Conservation (phyloP, 2,888 invertebrate genomes). For the Petrophora chlorosata region DNA sequence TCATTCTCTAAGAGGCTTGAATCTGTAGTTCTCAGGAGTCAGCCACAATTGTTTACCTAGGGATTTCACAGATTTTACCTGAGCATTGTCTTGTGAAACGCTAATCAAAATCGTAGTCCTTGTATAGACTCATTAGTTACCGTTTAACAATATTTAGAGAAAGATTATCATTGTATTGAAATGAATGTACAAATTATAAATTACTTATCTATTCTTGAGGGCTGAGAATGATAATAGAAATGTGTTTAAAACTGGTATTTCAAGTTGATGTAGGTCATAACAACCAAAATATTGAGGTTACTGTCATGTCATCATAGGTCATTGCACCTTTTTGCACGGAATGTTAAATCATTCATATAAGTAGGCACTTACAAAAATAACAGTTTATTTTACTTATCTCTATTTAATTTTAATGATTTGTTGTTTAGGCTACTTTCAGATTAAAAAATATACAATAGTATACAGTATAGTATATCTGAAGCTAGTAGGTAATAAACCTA, state of each 20-base stretch:
- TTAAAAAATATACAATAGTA: too few species aligned
- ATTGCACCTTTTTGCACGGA: conserved; percentile 6
- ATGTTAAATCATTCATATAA: too few species aligned
- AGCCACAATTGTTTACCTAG: conserved; percentile 1
- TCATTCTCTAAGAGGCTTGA: too few species aligned
- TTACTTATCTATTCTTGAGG: not conserved
- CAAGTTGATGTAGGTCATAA: conserved; percentile 13
- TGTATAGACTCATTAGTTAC: conserved; percentile 4
- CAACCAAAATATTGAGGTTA: not conserved
- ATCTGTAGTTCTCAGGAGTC: conserved; percentile 4
- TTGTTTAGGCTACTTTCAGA: too few species aligned
- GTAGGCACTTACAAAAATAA: too few species aligned
- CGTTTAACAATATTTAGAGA: too few species aligned
- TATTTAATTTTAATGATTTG: too few species aligned
- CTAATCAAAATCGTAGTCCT: not conserved
- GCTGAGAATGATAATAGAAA: not conserved
- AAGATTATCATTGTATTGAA: not conserved
- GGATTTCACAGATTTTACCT: not conserved
- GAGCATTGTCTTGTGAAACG: conserved; percentile 8
- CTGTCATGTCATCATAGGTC: conserved; percentile 2
- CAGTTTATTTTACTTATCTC: too few species aligned
- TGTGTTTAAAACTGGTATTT: conserved; percentile 4
- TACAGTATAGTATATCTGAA: too few species aligned
- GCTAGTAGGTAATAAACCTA: too few species aligned
- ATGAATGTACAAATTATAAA: not conserved